These are phyloP conservation scores for Tichodroma muraria DNA, from an alignment of 2,113 vertebrate genomes.

Conservation along the genomic window DNA sequence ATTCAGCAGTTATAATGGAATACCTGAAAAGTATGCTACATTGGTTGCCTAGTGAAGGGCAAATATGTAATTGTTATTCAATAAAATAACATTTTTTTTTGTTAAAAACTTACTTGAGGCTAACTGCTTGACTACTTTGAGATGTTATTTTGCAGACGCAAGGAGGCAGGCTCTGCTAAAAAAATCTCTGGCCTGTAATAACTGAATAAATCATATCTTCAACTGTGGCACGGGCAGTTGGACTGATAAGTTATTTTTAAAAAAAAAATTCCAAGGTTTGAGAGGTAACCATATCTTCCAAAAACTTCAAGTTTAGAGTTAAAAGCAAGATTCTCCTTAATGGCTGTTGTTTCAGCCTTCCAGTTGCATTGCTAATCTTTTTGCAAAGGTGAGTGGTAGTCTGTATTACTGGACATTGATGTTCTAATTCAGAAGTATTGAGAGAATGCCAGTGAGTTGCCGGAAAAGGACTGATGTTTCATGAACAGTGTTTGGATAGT, in stretches of 20 bases:
- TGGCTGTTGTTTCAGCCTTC: background rate
- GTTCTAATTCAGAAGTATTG: background rate
- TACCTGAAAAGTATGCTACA: background rate
- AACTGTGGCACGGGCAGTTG: background rate
- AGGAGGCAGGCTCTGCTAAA: conserved; percentile 44
- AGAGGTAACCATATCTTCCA: background rate
- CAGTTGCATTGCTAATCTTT: background rate
- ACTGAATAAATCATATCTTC: background rate
- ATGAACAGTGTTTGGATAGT: background rate
- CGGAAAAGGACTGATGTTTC: background rate
- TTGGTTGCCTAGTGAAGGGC: background rate
- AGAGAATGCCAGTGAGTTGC: background rate
- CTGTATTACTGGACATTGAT: background rate
- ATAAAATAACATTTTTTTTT: background rate
- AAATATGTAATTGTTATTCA: background rate
- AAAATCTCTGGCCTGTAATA: background rate
- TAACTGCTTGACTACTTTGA: background rate
- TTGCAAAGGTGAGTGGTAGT: background rate
- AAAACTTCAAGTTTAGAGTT: background rate
- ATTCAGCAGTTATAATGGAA: background rate
- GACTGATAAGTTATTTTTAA: background rate
- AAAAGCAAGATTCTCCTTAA: background rate
- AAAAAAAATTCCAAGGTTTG: background rate
- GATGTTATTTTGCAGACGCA: conserved; percentile 1
- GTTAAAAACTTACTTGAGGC: background rate